Percentiles rank a stretch among this genome's conserved stretches.
These are phyloP conservation scores for Phrynosoma platyrhinos DNA, from an alignment of 2,113 vertebrate genomes.

Conservation along the genomic window DNA sequence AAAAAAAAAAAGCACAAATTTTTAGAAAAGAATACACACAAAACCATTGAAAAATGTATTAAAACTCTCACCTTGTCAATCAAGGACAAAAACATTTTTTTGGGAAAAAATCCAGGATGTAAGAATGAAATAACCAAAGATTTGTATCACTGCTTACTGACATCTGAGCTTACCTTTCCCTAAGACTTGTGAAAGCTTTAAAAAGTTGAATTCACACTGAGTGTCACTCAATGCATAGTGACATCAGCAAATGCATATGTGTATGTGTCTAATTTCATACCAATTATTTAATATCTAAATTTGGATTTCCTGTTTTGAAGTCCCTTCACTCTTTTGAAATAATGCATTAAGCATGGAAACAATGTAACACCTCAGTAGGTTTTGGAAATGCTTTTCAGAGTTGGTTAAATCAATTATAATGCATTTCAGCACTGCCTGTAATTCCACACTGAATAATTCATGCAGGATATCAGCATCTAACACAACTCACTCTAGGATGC, in stretches of 20 bases:
- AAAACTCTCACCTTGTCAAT: no score
- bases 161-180: not conserved
- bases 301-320: constrained; percentile 17
- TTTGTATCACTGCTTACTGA: no score
- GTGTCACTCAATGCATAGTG: not conserved
- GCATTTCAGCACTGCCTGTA: constrained; percentile 25
- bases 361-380: constrained; percentile 37
- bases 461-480: constrained; percentile 17
- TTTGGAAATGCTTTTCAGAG: constrained; percentile 39
- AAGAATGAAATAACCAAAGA: not conserved
- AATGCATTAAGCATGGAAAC: constrained; percentile 28
- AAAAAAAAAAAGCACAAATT: no score
- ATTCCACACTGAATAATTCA: constrained; percentile 29
- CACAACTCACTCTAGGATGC: constrained; percentile 28
- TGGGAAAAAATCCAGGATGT: not conserved
- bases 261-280: not conserved
- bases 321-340: constrained; percentile 17
- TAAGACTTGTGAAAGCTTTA: not conserved
- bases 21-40: no score
- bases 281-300: constrained; percentile 30
- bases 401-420: constrained; percentile 38
- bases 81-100: no score
- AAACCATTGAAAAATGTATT: not conserved
- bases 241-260: not conserved
- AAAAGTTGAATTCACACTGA: not conserved